phyloP scores from a whole-genome alignment of 2,113 vertebrate species.

The Lamprotornis superbus region DNA sequence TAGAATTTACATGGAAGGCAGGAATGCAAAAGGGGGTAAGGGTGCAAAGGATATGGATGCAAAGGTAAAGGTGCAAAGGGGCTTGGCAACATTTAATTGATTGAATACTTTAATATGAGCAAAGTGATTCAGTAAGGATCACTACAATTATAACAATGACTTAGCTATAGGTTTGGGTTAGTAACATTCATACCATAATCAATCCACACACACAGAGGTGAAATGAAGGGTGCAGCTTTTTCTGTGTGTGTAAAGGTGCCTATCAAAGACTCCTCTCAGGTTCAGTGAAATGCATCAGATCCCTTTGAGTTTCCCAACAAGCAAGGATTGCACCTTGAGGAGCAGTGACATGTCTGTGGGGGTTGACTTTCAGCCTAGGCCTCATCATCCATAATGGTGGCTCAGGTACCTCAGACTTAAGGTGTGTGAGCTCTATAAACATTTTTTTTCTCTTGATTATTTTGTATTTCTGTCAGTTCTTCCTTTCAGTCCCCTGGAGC shows the following conservation, averaged over 20 bases:
- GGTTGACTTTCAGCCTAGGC: background rate
- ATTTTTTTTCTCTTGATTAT: background rate
- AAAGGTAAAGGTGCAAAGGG: background rate
- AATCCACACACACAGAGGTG: background rate
- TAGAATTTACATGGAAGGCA: background rate
- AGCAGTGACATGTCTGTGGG: background rate
- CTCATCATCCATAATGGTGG: background rate
- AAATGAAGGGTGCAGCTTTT: background rate
- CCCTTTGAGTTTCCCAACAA: background rate
- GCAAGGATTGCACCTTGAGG: background rate
- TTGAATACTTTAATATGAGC: background rate
- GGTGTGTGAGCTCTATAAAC: fast-evolving
- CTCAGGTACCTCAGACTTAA: background rate
- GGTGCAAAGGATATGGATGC: background rate
- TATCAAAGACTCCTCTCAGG: background rate
- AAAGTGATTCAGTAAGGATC: background rate
- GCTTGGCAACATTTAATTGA: background rate
- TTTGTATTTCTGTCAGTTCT: background rate
- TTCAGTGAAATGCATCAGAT: background rate
- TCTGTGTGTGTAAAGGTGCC: background rate
- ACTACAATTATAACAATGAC: background rate
- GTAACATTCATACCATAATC: background rate
- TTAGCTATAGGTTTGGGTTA: background rate
- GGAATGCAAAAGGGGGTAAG: background rate
- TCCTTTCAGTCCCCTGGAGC: background rate